phyloP scores from a whole-genome alignment of 2,888 invertebrate species.

The Tiliacea aurago region DNA sequence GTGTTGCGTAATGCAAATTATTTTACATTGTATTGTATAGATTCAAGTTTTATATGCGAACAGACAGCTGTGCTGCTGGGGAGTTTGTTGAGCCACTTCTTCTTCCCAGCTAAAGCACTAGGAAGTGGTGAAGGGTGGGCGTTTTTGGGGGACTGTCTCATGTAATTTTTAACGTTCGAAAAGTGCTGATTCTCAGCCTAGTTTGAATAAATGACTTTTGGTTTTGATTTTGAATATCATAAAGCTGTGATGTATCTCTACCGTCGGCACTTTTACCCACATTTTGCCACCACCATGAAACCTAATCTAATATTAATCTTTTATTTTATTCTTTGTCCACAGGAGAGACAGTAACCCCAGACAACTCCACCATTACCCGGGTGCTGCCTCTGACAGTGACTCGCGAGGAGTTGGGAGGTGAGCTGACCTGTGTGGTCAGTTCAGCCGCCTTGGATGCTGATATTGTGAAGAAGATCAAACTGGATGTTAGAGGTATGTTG shows the following conservation, averaged over 20 bases:
- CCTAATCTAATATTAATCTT: neutral
- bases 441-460: slow-evolving; percentile 92
- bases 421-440: slow-evolving; percentile 93
- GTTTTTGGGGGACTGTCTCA: too few species aligned
- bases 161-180: too few species aligned
- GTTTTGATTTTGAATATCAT: too few species aligned
- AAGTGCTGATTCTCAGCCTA: too few species aligned
- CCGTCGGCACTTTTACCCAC: neutral
- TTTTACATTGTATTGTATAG: too few species aligned
- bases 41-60: too few species aligned
- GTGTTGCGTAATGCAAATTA: too few species aligned
- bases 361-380: slow-evolving; percentile 81
- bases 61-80: too few species aligned
- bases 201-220: too few species aligned
- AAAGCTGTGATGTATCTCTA: neutral
- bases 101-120: too few species aligned
- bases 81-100: too few species aligned
- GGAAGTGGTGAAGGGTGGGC: too few species aligned
- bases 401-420: slow-evolving; percentile 93
- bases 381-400: slow-evolving; percentile 91
- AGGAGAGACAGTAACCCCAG: slow-evolving; percentile 83
- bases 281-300: neutral
- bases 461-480: slow-evolving; percentile 90
- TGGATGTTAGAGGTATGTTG: slow-evolving; percentile 94
- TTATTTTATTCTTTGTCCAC: slow-evolving; percentile 42